A percentile compares a stretch with the other conserved stretches of the same genome.
These are phyloP conservation scores for Pimephales promelas DNA, from an alignment of 2,113 vertebrate genomes.

Conservation along the genomic window DNA sequence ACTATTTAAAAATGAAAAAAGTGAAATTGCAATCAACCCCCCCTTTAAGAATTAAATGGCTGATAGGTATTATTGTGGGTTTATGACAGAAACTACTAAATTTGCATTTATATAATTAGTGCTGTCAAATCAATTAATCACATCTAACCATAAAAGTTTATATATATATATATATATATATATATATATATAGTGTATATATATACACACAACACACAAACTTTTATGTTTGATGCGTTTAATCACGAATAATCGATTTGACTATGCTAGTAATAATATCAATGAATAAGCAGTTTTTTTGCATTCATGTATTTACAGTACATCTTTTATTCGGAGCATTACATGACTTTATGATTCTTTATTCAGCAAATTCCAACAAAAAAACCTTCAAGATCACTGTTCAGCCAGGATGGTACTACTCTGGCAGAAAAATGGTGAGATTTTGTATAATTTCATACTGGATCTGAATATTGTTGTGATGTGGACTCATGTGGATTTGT, in stretches of 20 bases:
- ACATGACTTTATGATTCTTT: not conserved
- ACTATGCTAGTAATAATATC: not conserved
- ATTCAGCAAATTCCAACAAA: constrained; percentile 83
- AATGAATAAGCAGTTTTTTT: not conserved
- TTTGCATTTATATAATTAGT: too few relatives aligned
- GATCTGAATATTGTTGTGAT: not conserved
- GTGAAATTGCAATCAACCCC: too few relatives aligned
- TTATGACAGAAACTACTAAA: too few relatives aligned
- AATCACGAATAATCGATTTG: too few relatives aligned
- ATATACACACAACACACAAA: too few relatives aligned
- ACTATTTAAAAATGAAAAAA: too few relatives aligned
- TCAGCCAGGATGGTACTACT: constrained; percentile 90
- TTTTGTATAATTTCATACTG: not conserved
- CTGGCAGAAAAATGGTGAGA: constrained; percentile 94
- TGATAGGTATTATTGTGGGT: not conserved
- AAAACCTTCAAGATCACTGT: constrained; percentile 85
- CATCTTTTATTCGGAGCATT: not conserved
- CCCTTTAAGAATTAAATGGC: not conserved
- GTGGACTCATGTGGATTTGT: too few relatives aligned
- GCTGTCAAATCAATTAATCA: too few relatives aligned
- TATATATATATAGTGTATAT: too few relatives aligned
- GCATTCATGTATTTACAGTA: not conserved
- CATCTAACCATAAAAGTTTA: too few relatives aligned
- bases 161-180: too few relatives aligned
- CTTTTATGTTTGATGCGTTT: too few relatives aligned